Percentiles rank a stretch among this genome's conserved stretches.
Evolutionary conservation across 2,113 vertebrate genomes (phyloP).

Genomic region (Cephalopholis sonnerati): DNA sequence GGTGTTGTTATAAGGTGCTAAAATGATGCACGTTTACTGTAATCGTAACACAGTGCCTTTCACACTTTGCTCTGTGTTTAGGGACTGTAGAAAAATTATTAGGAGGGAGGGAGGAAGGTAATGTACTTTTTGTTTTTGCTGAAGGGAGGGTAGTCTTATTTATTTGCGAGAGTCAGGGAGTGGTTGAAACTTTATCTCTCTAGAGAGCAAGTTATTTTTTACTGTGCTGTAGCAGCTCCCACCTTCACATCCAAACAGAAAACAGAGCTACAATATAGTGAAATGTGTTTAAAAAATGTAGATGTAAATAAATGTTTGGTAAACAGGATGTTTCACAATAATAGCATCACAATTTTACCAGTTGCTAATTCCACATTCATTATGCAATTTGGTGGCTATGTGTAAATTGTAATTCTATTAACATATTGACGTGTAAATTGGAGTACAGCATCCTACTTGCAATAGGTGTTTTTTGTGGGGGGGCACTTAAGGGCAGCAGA

Average conservation of each 20-base stretch:
- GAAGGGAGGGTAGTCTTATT: not conserved
- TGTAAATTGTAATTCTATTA: not conserved
- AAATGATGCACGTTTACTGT: slow-evolving; percentile 27
- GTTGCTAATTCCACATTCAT: not conserved
- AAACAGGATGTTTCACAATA: no score
- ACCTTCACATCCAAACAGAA: not conserved
- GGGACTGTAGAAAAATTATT: not conserved
- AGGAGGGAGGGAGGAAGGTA: not conserved
- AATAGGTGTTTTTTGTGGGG: not conserved
- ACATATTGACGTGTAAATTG: not conserved
- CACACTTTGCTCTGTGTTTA: not conserved
- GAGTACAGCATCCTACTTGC: not conserved
- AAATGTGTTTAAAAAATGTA: no score
- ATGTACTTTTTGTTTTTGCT: not conserved
- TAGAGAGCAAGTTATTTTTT: not conserved
- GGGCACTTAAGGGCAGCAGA: not conserved
- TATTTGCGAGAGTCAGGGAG: not conserved
- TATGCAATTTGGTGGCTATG: not conserved
- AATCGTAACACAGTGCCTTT: slow-evolving; percentile 7
- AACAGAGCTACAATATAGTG: no score
- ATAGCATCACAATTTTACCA: not conserved
- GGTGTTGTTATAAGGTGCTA: slow-evolving; percentile 10
- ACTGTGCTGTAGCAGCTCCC: not conserved
- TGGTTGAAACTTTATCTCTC: no score
- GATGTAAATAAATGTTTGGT: not conserved